Conservation (phyloP, 2,113 vertebrate species). For the Campylorhamphus procurvoides region DNA sequence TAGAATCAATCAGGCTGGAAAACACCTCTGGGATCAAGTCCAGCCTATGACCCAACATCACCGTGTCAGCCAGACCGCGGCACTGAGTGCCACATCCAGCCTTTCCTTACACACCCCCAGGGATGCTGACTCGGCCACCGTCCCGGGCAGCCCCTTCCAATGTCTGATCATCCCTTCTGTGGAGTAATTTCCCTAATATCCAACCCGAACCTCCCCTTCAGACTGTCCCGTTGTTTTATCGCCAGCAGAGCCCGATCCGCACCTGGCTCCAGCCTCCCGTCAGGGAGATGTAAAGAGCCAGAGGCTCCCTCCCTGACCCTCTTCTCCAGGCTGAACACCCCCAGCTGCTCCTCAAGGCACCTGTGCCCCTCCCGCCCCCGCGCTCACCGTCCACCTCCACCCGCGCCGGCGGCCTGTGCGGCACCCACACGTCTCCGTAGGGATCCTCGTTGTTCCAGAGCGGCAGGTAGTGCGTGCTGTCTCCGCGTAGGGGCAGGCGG, state of each 20-base stretch:
- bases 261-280: neutral
- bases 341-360: neutral
- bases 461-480: conserved; percentile 82
- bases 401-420: conserved; percentile 8
- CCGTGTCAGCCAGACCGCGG: neutral
- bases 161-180: neutral
- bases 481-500: neutral
- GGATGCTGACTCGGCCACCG: neutral
- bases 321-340: neutral
- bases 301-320: neutral
- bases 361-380: neutral
- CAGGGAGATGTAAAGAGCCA: neutral
- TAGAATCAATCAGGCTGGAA: neutral
- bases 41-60: neutral
- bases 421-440: conserved; percentile 80
- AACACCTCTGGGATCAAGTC: neutral
- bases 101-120: neutral
- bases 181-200: neutral
- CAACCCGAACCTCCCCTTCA: neutral
- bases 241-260: neutral
- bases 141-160: neutral
- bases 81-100: neutral
- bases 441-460: conserved; percentile 93
- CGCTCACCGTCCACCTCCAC: conserved; percentile 79
- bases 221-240: no score